Evolutionary conservation across 1,140 invertebrate species (phyloP).

Genomic region (Aphaenogaster floridana): DNA sequence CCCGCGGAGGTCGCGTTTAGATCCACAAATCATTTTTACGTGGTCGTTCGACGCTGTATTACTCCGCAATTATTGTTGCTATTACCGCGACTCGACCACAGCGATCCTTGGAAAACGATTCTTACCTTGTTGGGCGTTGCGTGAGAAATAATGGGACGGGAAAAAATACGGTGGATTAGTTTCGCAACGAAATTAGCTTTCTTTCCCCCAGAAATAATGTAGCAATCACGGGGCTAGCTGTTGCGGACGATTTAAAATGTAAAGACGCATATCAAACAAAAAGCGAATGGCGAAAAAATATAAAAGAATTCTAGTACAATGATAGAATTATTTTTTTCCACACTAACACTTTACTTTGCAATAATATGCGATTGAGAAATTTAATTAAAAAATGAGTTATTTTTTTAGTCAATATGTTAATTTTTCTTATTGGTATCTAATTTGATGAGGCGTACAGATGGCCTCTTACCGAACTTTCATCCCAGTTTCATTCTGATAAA

Average conservation of each 20-base stretch:
- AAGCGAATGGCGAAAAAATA: neutral
- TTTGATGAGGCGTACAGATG: neutral
- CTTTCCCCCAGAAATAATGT: conserved; percentile 21
- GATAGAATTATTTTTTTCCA: neutral
- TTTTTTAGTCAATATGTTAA: neutral
- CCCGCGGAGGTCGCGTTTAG: conserved; percentile 41
- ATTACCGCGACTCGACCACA: conserved; percentile 18
- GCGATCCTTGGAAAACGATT: conserved; percentile 8
- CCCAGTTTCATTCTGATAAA: neutral
- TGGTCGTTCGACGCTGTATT: conserved; percentile 34
- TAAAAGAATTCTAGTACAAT: neutral
- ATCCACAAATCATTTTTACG: conserved; percentile 71
- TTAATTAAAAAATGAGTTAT: neutral
- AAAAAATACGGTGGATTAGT: conserved; percentile 26
- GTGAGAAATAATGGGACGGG: conserved; percentile 18
- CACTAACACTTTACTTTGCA: neutral
- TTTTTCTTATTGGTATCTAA: neutral
- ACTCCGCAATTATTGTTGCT: conserved; percentile 27
- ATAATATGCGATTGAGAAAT: neutral
- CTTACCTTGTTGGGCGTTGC: neutral
- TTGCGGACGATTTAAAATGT: neutral
- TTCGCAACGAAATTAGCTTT: conserved; percentile 23
- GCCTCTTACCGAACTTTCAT: neutral
- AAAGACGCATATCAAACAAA: neutral
- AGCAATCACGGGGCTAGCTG: neutral